Percentiles rank a stretch among this genome's conserved stretches.
phyloP scores from a whole-genome alignment of 2,113 vertebrate species.

The Boulengeromyrus knoepffleri region DNA sequence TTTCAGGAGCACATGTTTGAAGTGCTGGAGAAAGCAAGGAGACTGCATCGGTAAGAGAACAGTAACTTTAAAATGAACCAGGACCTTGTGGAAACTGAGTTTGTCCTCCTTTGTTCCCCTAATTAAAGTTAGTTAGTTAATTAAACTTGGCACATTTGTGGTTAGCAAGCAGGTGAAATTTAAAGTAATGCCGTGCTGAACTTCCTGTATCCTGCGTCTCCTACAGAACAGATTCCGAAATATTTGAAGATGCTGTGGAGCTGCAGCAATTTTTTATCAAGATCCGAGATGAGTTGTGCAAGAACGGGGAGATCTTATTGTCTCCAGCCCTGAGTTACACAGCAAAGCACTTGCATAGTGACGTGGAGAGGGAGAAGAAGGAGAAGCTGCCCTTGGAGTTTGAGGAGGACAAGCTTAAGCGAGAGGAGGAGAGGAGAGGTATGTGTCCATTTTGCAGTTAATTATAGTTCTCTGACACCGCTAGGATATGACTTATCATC shows the following conservation, averaged over 20 bases:
- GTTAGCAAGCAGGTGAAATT: background rate
- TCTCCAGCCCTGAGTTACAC: conserved; percentile 89
- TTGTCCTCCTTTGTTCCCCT: background rate
- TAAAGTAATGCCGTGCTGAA: background rate
- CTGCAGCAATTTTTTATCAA: conserved; percentile 97
- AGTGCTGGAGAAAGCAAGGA: conserved; percentile 86
- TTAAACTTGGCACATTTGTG: background rate
- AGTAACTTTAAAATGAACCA: background rate
- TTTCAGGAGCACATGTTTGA: conserved; percentile 99
- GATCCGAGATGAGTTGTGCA: conserved; percentile 95
- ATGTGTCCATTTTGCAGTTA: background rate
- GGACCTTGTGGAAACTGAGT: background rate
- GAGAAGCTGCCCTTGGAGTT: conserved; percentile 93
- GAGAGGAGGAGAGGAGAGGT: conserved; percentile 83
- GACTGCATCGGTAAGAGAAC: conserved; percentile 77
- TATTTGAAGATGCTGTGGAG: conserved; percentile 92
- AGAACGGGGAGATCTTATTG: conserved; percentile 93
- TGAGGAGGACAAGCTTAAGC: conserved; percentile 89
- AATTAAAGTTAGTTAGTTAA: background rate
- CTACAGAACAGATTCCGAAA: conserved; percentile 90
- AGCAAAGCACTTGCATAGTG: conserved; percentile 82
- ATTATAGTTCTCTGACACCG: background rate
- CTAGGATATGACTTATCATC: background rate
- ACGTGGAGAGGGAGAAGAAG: conserved; percentile 93
- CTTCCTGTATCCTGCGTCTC: background rate